Evolutionary conservation across 2,113 vertebrate genomes (phyloP).

Genomic region (Phalacrocorax brasilianus): DNA sequence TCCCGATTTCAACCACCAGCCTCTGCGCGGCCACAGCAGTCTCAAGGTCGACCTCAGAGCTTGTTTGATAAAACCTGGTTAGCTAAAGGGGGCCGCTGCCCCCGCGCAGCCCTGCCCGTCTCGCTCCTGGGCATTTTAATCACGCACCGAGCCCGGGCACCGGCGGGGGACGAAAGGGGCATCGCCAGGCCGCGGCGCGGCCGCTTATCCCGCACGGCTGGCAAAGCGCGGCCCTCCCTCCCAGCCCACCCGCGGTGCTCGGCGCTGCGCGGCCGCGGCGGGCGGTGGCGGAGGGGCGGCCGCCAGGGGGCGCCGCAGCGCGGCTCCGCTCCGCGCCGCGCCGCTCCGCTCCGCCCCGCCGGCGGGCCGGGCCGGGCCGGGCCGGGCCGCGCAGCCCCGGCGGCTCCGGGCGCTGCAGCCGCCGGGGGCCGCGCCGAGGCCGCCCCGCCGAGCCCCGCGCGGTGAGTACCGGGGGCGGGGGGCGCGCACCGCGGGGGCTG

Average conservation of each 20-base stretch:
- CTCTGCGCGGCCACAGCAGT: background rate
- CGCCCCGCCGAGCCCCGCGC: background rate
- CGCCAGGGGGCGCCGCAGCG: too few species aligned
- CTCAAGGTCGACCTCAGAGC: background rate
- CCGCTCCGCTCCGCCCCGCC: too few species aligned
- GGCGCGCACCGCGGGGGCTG: background rate
- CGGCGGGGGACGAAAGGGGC: background rate
- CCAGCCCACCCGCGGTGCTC: too few species aligned
- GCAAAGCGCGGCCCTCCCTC: too few species aligned
- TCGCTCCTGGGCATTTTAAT: rapidly evolving
- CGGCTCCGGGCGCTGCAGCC: too few species aligned
- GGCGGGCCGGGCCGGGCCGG: too few species aligned
- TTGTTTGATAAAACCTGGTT: background rate
- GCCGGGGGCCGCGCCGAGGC: background rate
- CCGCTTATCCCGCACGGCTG: too few species aligned
- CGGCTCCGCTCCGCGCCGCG: too few species aligned
- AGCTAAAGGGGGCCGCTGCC: background rate
- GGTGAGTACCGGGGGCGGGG: background rate
- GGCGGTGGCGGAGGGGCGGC: too few species aligned
- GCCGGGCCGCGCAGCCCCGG: too few species aligned
- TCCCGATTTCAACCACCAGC: background rate
- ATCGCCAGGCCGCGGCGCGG: too few species aligned
- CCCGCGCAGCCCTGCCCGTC: background rate
- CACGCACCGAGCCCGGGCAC: background rate
- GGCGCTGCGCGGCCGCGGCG: too few species aligned